Evolutionary conservation across 2,113 vertebrate species (phyloP).

Genomic region (Dolichallabes microphthalmus): DNA sequence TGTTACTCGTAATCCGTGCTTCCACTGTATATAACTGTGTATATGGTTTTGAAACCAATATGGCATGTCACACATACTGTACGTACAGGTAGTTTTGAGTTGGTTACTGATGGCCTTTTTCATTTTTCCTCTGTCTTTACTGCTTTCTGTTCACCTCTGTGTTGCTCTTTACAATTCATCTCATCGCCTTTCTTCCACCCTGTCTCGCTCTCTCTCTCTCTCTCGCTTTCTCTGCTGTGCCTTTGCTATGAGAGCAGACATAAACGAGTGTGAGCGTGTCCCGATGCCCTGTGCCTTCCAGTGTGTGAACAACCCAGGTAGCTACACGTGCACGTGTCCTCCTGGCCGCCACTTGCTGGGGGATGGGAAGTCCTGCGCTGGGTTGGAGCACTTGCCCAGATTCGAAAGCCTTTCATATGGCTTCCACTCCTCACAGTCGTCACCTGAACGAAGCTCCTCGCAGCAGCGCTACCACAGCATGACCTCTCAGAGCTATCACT

Average conservation of each 20-base stretch:
- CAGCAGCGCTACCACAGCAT: conserved; percentile 86
- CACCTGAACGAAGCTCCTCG: conserved; percentile 75
- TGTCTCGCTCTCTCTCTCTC: conserved; percentile 68
- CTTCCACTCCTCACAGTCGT: conserved; percentile 83
- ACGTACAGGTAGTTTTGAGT: conserved; percentile 47
- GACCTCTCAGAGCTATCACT: conserved; percentile 88
- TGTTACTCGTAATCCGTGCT: no score
- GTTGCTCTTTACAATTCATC: conserved; percentile 24
- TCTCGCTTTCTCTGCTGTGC: conserved; percentile 64
- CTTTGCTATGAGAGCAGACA: conserved; percentile 84
- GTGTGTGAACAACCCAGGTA: conserved; percentile 92
- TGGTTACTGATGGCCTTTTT: conserved; percentile 71
- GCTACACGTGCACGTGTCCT: conserved; percentile 93
- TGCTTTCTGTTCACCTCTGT: conserved; percentile 6
- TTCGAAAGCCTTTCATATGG: conserved; percentile 78
- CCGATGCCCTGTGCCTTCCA: conserved; percentile 89
- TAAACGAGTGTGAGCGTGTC: conserved; percentile 93
- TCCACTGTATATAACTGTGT: no score
- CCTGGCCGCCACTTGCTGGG: conserved; percentile 88
- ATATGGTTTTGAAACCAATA: neutral
- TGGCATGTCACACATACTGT: conserved; percentile 53
- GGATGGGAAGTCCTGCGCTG: conserved; percentile 95
- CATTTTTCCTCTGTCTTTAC: conserved; percentile 55
- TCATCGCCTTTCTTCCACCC: conserved; percentile 13
- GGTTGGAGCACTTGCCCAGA: conserved; percentile 88